These are phyloP conservation scores for Brachionus paranguensis DNA, from an alignment of 1,140 invertebrate species.

Conservation along the genomic window DNA sequence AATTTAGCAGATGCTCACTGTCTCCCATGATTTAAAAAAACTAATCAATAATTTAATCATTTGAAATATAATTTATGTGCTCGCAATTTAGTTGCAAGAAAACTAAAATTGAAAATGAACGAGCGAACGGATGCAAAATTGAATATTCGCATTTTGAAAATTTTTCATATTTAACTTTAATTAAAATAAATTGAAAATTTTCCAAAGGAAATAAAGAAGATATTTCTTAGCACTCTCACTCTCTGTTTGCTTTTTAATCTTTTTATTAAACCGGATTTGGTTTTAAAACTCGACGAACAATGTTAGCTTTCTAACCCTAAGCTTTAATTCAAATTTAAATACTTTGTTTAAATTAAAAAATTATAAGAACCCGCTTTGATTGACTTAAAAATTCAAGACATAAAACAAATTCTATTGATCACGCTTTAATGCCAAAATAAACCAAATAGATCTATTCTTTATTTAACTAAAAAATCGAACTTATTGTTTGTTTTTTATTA, in stretches of 20 bases:
- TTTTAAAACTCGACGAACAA: not conserved
- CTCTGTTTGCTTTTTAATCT: not conserved
- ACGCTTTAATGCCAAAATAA: slow-evolving; percentile 3
- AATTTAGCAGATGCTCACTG: slow-evolving; percentile 8
- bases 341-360: slow-evolving; percentile 2
- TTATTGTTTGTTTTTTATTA: slow-evolving; percentile 18
- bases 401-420: not conserved
- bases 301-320: not conserved
- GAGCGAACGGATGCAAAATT: slow-evolving; percentile 9
- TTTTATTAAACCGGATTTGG: slow-evolving; percentile 17
- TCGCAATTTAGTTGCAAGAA: slow-evolving; percentile 13
- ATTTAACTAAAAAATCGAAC: not conserved
- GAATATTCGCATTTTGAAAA: slow-evolving; percentile 11
- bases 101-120: not conserved
- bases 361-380: not conserved
- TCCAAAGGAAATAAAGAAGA: not conserved
- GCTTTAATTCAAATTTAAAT: not conserved
- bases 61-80: slow-evolving; percentile 34
- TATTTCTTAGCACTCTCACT: not conserved
- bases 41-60: slow-evolving; percentile 37
- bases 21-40: slow-evolving; percentile 1
- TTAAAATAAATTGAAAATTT: slow-evolving; percentile 23
- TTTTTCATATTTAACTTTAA: slow-evolving; percentile 9
- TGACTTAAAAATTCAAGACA: slow-evolving; percentile 4
- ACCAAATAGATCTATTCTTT: not conserved